Conservation (phyloP, 2,888 invertebrate genomes). For the Morpho achilles region DNA sequence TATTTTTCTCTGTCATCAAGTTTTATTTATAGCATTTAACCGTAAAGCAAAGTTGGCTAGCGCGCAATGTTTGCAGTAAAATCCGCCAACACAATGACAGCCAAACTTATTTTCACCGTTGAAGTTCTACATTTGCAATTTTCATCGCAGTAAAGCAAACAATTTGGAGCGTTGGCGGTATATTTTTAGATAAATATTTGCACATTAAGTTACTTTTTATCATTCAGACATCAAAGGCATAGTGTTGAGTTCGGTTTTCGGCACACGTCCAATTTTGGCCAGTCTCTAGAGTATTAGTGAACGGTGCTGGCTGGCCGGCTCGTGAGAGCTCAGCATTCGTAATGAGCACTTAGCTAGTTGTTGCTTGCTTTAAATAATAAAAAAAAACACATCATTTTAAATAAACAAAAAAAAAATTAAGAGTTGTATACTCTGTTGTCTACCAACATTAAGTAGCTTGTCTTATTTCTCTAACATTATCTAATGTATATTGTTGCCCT, state of each 20-base stretch:
- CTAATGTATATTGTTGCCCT: too few relatives aligned
- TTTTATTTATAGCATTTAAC: slow-evolving; percentile 16
- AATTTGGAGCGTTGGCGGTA: slow-evolving; percentile 12
- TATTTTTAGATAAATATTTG: slow-evolving; percentile 16
- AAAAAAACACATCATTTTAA: too few relatives aligned
- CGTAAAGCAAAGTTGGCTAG: slow-evolving; percentile 16
- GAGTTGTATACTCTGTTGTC: too few relatives aligned
- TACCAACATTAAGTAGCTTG: too few relatives aligned
- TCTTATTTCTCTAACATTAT: too few relatives aligned
- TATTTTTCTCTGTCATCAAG: not conserved
- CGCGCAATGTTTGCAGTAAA: slow-evolving; percentile 17
- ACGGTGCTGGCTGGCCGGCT: not conserved
- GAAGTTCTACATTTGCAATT: slow-evolving; percentile 21
- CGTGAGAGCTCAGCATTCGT: slow-evolving; percentile 4
- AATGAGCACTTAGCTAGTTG: slow-evolving; percentile 5
- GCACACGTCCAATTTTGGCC: slow-evolving; percentile 12
- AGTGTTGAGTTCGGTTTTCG: slow-evolving; percentile 14
- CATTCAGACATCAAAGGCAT: slow-evolving; percentile 13
- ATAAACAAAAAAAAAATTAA: too few relatives aligned
- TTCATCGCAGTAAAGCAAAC: slow-evolving; percentile 15
- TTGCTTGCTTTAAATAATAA: not conserved
- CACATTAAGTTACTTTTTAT: slow-evolving; percentile 10
- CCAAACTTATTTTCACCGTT: slow-evolving; percentile 20
- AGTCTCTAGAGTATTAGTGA: slow-evolving; percentile 9
- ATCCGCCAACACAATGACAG: slow-evolving; percentile 15